These are phyloP conservation scores for Mesaphorura yosii DNA, from an alignment of 1,140 invertebrate species.

Conservation along the genomic window DNA sequence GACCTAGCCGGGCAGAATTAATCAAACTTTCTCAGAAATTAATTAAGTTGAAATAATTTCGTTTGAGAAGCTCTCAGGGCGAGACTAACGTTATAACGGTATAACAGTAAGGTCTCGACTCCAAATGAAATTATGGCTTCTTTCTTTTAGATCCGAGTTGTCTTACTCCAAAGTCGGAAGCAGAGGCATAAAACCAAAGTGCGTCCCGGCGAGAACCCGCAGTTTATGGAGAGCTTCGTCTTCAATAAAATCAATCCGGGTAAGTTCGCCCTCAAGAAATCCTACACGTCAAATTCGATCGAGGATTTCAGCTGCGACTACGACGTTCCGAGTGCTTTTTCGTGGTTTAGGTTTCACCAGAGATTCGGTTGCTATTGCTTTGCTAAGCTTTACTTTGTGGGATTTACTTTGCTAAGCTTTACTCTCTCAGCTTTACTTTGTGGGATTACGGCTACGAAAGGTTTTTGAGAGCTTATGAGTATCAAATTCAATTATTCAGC, in stretches of 20 bases:
- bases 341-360: too few relatives aligned
- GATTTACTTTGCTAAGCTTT: too few relatives aligned
- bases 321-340: too few relatives aligned
- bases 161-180: conserved; percentile 78
- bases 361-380: too few relatives aligned
- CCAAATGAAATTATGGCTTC: background rate
- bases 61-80: background rate
- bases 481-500: too few relatives aligned
- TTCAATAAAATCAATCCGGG: conserved; percentile 80
- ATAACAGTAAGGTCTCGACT: background rate
- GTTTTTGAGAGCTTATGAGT: too few relatives aligned
- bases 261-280: conserved; percentile 36
- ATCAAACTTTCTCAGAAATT: too few relatives aligned
- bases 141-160: conserved; percentile 55
- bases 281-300: background rate
- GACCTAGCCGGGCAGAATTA: too few relatives aligned
- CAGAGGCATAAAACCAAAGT: conserved; percentile 88
- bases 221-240: conserved; percentile 84
- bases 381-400: too few relatives aligned
- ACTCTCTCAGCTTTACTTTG: too few relatives aligned
- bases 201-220: conserved; percentile 70
- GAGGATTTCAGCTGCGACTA: too few relatives aligned
- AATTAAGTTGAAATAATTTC: conserved; percentile 4
- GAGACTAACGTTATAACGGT: background rate
- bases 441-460: too few relatives aligned